Evolutionary conservation across 2,888 invertebrate species (phyloP), one percentile per base, ranked within the genome.

Genomic region (Pardosa pseudoannulata): DNA sequence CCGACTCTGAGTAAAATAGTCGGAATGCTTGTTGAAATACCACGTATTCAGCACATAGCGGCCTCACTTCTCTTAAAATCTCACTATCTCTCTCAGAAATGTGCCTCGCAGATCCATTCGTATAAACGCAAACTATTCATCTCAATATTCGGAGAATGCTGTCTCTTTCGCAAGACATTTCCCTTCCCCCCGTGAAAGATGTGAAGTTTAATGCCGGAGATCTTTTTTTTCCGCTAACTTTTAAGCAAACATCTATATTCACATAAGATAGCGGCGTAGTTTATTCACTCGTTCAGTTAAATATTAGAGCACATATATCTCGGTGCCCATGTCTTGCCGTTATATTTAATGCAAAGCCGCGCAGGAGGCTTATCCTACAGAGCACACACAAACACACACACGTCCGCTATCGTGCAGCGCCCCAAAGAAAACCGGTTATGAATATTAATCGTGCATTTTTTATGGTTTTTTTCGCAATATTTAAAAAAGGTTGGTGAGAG

Each of bases 201-300:
- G 9, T 16, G 16, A 5, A 13, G 13, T 46, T 13, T 46, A 46
- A 46, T 46, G 9, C 2, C 9, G 16, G 41, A 1, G 16, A 9
- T 13, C 41, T 6, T 16, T 13, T 46, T 9, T 13, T 46, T 9
- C 41, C 16, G 6, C 41, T 11, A 46, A 46, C 41, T 46, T 36
- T 56, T 23, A 56, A 56, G 56, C 56, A 56, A 56, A 56, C 56
- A 56, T 56, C 19, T 56, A 56, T 56, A 56, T 56, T 56, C 56
- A 23, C 56, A 23, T 5, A 16, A 56, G 56, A 23, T 56, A 56
- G 19, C 19, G 23, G 56, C 23, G 23, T 23, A 56, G 56, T 56
- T 19, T 23, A 56, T 56, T 56, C 56, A 56, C 56, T 56, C 56
- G 56, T 23, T 56, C 56, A 23, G 23, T 56, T 56, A 56, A 56